Percentiles rank a stretch among this genome's conserved stretches.
phyloP scores from a whole-genome alignment of 2,797 vertebrate genomes.

The Clarias pachynema region DNA sequence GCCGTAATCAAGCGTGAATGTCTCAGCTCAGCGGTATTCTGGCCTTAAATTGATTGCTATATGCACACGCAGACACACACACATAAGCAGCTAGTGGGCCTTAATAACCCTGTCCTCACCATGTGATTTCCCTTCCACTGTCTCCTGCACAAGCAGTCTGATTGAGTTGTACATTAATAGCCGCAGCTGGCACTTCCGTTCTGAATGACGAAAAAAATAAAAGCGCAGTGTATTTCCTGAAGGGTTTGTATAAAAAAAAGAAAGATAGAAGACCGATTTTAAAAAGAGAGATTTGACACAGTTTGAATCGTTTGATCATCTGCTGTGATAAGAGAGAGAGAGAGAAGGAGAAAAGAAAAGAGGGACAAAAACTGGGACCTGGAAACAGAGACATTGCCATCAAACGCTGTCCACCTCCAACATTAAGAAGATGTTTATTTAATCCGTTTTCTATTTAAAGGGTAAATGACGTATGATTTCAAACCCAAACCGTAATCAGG shows the following conservation, averaged over 20 bases:
- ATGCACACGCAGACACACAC: background rate
- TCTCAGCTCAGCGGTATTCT: background rate
- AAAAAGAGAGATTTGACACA: constrained; percentile 53
- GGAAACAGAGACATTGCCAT: constrained; percentile 7
- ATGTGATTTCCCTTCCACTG: constrained; percentile 8
- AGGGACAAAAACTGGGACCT: background rate
- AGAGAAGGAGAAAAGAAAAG: constrained; percentile 41
- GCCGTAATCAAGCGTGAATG: background rate
- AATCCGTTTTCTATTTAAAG: background rate
- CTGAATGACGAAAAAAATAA: background rate
- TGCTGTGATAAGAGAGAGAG: constrained; percentile 45
- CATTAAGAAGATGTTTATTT: background rate
- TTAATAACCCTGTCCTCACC: constrained; percentile 54
- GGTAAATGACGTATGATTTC: too few relatives aligned
- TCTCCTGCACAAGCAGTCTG: constrained; percentile 39
- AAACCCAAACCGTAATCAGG: background rate
- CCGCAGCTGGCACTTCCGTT: constrained; percentile 59
- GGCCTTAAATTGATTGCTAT: background rate
- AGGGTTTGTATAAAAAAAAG: constrained; percentile 38
- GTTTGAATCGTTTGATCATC: constrained; percentile 9
- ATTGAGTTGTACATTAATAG: constrained; percentile 57
- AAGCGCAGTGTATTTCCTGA: constrained; percentile 38
- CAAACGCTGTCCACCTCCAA: background rate
- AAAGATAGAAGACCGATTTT: constrained; percentile 52
- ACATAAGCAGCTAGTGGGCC: background rate